A percentile compares a stretch with the other conserved stretches of the same genome.
phyloP scores from a whole-genome alignment of 2,797 vertebrate genomes.

The Chelidonichthys spinosus region DNA sequence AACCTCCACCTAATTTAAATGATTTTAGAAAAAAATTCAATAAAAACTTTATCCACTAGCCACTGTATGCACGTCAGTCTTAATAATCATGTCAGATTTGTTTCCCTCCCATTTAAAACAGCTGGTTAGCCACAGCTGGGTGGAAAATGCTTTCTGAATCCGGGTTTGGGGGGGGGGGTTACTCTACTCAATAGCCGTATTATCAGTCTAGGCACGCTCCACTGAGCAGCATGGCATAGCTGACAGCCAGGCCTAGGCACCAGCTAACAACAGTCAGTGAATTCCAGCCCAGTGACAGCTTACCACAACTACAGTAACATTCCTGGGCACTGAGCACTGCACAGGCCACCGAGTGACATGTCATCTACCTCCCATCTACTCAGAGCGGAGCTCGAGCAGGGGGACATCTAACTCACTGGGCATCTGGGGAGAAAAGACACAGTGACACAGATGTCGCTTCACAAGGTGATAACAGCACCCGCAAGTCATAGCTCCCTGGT shows the following conservation, averaged over 20 bases:
- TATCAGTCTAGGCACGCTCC: constrained; percentile 80
- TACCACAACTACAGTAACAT: constrained; percentile 80
- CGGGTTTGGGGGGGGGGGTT: constrained; percentile 59
- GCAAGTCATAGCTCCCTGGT: constrained; percentile 50
- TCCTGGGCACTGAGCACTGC: constrained; percentile 71
- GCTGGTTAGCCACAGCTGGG: constrained; percentile 77
- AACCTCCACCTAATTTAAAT: constrained; percentile 14
- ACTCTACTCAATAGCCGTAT: constrained; percentile 78
- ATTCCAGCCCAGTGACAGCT: constrained; percentile 82
- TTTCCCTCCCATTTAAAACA: constrained; percentile 57
- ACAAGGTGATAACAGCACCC: constrained; percentile 70
- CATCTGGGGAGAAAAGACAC: constrained; percentile 62
- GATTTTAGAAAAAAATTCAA: not conserved
- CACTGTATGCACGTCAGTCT: constrained; percentile 5
- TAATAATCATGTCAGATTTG: constrained; percentile 39
- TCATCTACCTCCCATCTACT: constrained; percentile 67
- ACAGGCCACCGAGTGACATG: constrained; percentile 69
- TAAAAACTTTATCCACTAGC: not conserved
- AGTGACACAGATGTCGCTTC: constrained; percentile 68
- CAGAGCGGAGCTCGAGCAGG: constrained; percentile 33
- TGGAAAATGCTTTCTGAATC: constrained; percentile 67
- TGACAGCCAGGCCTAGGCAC: constrained; percentile 80
- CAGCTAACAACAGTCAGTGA: constrained; percentile 75
- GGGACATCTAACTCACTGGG: constrained; percentile 57
- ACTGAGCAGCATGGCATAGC: constrained; percentile 80